Evolutionary conservation across 2,888 invertebrate species (phyloP).

Genomic region (Tetramorium bicarinatum): DNA sequence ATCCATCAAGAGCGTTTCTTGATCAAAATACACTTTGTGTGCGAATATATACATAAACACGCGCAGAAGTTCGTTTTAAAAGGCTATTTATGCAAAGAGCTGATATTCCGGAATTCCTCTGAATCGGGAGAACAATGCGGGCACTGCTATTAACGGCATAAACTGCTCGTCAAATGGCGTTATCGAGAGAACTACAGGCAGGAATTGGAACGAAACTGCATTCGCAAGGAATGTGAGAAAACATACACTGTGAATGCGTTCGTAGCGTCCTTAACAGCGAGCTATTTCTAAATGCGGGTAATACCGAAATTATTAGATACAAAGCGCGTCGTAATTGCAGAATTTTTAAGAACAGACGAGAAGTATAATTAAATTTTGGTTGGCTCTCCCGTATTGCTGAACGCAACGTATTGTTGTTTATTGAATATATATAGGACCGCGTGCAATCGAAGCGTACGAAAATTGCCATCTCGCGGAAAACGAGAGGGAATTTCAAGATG

Average conservation of each 20-base stretch:
- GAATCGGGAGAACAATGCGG: conserved; percentile 61
- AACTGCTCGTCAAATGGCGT: conserved; percentile 70
- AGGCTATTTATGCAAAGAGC: conserved; percentile 21
- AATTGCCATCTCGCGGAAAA: not conserved
- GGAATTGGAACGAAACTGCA: conserved; percentile 72
- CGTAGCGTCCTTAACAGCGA: conserved; percentile 29
- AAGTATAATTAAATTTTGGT: conserved; percentile 42
- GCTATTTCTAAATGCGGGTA: conserved; percentile 21
- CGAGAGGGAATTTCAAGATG: not conserved
- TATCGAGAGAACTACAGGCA: conserved; percentile 59
- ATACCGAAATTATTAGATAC: conserved; percentile 21
- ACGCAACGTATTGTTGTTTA: not conserved
- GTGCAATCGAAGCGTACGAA: not conserved
- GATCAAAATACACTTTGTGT: not conserved
- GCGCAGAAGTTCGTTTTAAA: conserved; percentile 31
- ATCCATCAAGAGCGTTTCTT: not conserved
- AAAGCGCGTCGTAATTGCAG: conserved; percentile 20
- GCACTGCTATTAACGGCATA: conserved; percentile 66
- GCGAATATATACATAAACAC: conserved; percentile 1
- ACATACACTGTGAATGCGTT: conserved; percentile 10
- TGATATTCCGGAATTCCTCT: conserved; percentile 70
- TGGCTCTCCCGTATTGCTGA: not conserved
- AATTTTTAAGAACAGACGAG: conserved; percentile 33
- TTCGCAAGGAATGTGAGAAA: conserved; percentile 43
- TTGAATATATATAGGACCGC: not conserved